Evolutionary conservation across 2,113 vertebrate genomes (phyloP).

Genomic region (Cepphus grylle): DNA sequence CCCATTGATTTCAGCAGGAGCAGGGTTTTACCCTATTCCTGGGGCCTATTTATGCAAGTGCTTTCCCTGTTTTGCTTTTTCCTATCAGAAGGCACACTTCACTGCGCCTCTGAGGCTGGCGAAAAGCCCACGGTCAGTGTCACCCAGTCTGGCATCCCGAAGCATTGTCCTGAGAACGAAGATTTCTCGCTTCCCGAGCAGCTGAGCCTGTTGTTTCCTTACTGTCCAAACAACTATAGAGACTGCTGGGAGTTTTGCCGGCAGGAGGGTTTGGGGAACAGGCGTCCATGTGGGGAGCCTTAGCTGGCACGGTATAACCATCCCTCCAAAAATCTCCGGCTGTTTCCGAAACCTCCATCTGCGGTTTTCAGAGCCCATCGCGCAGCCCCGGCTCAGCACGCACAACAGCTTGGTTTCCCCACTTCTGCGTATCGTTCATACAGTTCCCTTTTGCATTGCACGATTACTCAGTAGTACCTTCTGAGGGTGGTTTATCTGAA

Average conservation of each 20-base stretch:
- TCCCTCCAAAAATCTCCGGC: background rate
- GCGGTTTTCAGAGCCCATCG: background rate
- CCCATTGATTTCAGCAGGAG: background rate
- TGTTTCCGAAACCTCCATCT: background rate
- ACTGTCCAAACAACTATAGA: background rate
- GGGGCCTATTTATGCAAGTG: background rate
- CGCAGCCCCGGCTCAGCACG: rapidly evolving
- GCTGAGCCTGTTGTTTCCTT: background rate
- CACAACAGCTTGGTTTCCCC: background rate
- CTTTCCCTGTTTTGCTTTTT: background rate
- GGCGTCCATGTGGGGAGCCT: rapidly evolving
- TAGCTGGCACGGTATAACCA: background rate
- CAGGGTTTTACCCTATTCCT: rapidly evolving
- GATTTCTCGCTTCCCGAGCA: background rate
- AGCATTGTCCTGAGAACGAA: background rate
- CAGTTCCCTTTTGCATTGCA: background rate
- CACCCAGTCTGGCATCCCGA: background rate
- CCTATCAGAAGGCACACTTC: background rate
- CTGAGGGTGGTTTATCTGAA: background rate
- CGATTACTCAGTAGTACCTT: background rate
- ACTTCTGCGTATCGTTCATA: rapidly evolving
- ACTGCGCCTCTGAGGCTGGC: background rate
- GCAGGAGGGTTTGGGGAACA: background rate
- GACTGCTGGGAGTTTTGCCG: background rate
- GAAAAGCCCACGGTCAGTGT: background rate